A percentile compares a stretch with the other conserved stretches of the same genome.
Evolutionary conservation across 2,797 vertebrate species (phyloP).

Genomic region (Carduelis carduelis): DNA sequence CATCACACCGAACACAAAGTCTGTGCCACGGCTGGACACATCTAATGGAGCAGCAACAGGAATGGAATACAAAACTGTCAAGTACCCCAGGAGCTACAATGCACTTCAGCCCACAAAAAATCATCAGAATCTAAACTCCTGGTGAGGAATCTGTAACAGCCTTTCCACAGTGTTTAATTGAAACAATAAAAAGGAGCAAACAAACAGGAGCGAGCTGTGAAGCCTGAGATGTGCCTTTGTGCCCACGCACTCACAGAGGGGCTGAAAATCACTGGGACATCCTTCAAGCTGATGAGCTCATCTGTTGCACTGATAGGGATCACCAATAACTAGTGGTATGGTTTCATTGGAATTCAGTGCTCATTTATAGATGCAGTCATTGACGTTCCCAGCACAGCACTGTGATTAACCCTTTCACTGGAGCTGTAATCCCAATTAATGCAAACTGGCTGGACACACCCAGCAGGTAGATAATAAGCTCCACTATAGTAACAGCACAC

Average conservation of each 20-base stretch:
- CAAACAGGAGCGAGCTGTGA: background rate
- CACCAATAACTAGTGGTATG: background rate
- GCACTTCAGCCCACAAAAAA: background rate
- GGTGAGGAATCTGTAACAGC: constrained; percentile 18
- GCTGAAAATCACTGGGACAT: background rate
- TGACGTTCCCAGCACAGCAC: background rate
- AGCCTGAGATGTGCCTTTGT: background rate
- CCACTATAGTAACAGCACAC: background rate
- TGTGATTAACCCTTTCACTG: constrained; percentile 35
- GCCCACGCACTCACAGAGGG: background rate
- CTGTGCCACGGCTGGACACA: background rate
- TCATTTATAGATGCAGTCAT: background rate
- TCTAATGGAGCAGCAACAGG: background rate
- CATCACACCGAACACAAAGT: background rate
- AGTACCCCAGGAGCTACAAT: background rate
- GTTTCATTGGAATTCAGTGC: background rate
- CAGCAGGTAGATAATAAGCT: background rate
- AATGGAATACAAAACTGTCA: background rate
- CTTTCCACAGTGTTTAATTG: constrained; percentile 55
- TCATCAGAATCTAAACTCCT: background rate
- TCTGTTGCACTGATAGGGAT: background rate
- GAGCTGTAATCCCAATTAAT: constrained; percentile 2
- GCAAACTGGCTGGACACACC: background rate
- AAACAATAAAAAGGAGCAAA: constrained; percentile 31
- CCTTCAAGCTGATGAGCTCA: constrained; percentile 36